These are phyloP conservation scores for Cydia amplana DNA, from an alignment of 1,140 invertebrate species.

Conservation along the genomic window DNA sequence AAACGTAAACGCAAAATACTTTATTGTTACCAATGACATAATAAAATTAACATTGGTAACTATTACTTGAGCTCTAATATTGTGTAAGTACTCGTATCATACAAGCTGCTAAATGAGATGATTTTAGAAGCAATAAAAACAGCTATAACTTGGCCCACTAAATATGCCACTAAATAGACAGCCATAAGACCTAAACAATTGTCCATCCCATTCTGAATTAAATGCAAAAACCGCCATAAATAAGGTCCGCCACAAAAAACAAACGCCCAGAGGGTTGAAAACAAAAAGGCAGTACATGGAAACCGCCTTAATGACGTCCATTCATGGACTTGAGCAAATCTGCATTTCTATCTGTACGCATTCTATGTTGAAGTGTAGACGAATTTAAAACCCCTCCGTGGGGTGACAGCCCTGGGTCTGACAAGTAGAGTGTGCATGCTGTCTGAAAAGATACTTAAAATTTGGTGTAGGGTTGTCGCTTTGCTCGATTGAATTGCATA, in stretches of 20 bases:
- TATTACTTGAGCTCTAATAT: no score
- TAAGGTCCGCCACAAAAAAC: conserved; percentile 16
- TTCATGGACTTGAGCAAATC: conserved; percentile 24
- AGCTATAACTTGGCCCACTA: neutral
- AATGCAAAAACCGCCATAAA: conserved; percentile 1
- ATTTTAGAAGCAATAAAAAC: neutral
- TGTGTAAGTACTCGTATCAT: no score
- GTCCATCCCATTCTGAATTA: conserved; percentile 3
- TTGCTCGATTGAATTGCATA: conserved; percentile 1
- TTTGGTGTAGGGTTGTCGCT: conserved; percentile 12
- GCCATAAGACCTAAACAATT: neutral
- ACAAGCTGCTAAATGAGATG: neutral
- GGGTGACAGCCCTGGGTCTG: conserved; percentile 18
- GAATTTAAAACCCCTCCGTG: conserved; percentile 24
- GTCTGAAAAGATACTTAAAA: conserved; percentile 25
- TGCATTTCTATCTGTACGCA: conserved; percentile 16
- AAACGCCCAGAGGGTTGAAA: conserved; percentile 4
- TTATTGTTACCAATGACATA: no score
- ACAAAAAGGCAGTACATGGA: conserved; percentile 27
- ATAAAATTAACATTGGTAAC: no score
- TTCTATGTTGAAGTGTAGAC: neutral
- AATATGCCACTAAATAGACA: neutral
- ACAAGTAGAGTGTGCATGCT: conserved; percentile 6
- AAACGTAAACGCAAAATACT: no score
- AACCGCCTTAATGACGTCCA: conserved; percentile 31